These are phyloP conservation scores for Axinella damicornis DNA, from an alignment of 37 sponge, comb jelly and placozoan species.

Conservation along the genomic window DNA sequence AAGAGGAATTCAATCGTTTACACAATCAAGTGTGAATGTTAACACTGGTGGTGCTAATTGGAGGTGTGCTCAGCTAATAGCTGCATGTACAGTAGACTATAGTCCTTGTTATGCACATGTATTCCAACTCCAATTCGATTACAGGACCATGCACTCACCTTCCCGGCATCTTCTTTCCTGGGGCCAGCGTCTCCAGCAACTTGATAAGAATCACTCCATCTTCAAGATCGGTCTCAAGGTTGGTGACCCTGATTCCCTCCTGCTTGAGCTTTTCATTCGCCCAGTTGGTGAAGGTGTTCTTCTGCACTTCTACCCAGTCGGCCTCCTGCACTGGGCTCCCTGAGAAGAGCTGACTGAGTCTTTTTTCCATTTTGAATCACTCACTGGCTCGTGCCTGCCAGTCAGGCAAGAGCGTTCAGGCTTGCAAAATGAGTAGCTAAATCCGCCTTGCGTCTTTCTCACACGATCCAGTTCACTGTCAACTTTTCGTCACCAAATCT, in stretches of 20 bases:
- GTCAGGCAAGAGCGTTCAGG: neutral
- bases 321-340: too few species aligned
- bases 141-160: slow-evolving; percentile 1
- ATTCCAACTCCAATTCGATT: too few species aligned
- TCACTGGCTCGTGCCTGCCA: neutral
- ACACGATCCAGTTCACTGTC: too few species aligned
- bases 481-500: too few species aligned
- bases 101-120: too few species aligned
- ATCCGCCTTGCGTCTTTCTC: neutral
- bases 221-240: slow-evolving; percentile 76
- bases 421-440: neutral
- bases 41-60: too few species aligned
- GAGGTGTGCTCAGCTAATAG: too few species aligned
- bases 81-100: too few species aligned
- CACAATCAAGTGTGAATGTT: too few species aligned
- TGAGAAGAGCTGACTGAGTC: neutral
- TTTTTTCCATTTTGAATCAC: neutral
- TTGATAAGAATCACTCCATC: slow-evolving; percentile 84
- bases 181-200: slow-evolving; percentile 78
- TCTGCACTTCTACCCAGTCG: slow-evolving; percentile 87
- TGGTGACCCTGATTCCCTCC: slow-evolving; percentile 51
- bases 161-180: slow-evolving; percentile 67
- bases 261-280: slow-evolving; percentile 60
- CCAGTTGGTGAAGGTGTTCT: slow-evolving; percentile 82
- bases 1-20: too few species aligned